Evolutionary conservation across 2,888 invertebrate genomes (phyloP).

Genomic region (Carcina quercana): DNA sequence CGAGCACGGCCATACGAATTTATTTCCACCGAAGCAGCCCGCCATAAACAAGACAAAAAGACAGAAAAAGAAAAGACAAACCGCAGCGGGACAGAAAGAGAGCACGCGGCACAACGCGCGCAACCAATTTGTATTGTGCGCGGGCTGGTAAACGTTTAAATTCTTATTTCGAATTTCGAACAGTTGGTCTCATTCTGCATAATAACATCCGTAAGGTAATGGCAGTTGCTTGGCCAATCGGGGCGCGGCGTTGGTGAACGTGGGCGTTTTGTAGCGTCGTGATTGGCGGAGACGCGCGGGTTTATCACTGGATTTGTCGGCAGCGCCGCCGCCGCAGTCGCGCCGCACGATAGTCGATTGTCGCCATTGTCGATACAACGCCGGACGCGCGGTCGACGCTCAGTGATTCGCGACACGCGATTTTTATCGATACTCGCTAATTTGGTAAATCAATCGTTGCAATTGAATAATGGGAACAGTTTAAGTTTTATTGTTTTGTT

Average conservation of each 20-base stretch:
- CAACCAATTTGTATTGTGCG: slow-evolving; percentile 70
- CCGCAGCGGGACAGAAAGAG: slow-evolving; percentile 48
- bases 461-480: slow-evolving; percentile 29
- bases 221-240: slow-evolving; percentile 71
- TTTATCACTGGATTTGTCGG: slow-evolving; percentile 70
- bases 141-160: slow-evolving; percentile 66
- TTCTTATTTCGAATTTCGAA: slow-evolving; percentile 63
- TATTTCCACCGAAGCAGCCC: slow-evolving; percentile 40
- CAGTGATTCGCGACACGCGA: slow-evolving; percentile 46
- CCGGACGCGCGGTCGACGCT: slow-evolving; percentile 52
- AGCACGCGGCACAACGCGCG: slow-evolving; percentile 52
- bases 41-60: slow-evolving; percentile 41
- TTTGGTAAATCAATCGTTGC: slow-evolving; percentile 45
- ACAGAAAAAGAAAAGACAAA: slow-evolving; percentile 33
- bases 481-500: slow-evolving; percentile 19
- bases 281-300: slow-evolving; percentile 55
- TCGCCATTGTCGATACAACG: slow-evolving; percentile 63
- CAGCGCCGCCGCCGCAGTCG: slow-evolving; percentile 63
- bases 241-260: slow-evolving; percentile 48
- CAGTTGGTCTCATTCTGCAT: slow-evolving; percentile 70
- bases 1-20: slow-evolving; percentile 29
- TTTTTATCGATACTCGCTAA: slow-evolving; percentile 40
- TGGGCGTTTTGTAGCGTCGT: slow-evolving; percentile 55
- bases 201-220: slow-evolving; percentile 71
- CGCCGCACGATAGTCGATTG: slow-evolving; percentile 69